Conservation (phyloP, 2,888 invertebrate species). For the Tuta absoluta region DNA sequence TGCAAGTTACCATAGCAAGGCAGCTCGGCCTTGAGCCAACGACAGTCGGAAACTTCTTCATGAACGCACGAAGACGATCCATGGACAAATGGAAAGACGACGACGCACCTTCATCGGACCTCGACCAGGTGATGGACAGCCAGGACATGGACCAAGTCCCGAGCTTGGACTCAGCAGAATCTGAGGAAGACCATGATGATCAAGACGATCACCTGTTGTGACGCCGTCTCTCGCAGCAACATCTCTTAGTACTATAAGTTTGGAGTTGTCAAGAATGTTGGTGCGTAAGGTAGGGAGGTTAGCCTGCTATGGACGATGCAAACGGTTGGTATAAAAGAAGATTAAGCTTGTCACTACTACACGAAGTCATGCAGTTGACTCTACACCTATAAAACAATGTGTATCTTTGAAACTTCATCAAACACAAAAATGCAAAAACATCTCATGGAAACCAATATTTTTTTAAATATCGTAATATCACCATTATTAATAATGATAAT, state of each 20-base stretch:
- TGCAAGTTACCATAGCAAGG: conserved; percentile 99
- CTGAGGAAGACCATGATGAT: conserved; percentile 71
- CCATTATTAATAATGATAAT: no score
- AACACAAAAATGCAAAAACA: no score
- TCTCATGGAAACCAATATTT: no score
- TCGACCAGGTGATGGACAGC: conserved; percentile 78
- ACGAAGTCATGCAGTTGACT: no score
- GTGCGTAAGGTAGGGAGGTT: conserved; percentile 22
- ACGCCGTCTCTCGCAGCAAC: conserved; percentile 70
- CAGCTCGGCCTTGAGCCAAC: conserved; percentile 98
- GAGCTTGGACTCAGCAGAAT: conserved; percentile 71
- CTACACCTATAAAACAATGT: neutral
- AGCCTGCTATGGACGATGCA: neutral
- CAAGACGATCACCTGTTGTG: conserved; percentile 79
- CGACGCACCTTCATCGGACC: conserved; percentile 84
- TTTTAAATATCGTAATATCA: no score
- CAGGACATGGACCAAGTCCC: conserved; percentile 75
- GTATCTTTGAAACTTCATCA: no score
- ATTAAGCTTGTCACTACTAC: neutral
- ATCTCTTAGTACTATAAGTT: conserved; percentile 74
- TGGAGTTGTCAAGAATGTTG: conserved; percentile 48
- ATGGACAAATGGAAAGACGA: conserved; percentile 99
- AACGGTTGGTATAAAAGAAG: neutral
- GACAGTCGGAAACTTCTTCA: conserved; percentile 99
- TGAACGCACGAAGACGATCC: conserved; percentile 99